Evolutionary conservation across 2,113 vertebrate genomes (phyloP), one percentile per base, ranked within the genome.

Genomic region (Gallinago media): DNA sequence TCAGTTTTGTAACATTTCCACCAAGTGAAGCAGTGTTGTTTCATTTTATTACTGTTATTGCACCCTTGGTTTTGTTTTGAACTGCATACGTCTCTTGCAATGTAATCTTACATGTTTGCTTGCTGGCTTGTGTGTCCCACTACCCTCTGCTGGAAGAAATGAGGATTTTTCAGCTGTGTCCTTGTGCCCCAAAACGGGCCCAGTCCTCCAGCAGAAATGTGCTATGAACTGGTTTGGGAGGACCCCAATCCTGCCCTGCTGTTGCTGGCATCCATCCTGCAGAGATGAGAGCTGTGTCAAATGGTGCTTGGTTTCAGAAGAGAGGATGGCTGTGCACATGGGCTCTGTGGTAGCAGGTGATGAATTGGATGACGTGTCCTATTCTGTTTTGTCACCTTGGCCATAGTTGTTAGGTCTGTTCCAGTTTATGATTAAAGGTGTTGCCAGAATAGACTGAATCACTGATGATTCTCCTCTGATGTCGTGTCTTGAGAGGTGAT

Each of bases 121-220:
- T 74, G 21, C 22, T 8, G 83, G 68, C 70, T 67, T 44, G 52
- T 65, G 80, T 85, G 38, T 36, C 91, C 74, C 91, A 56, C 76
- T 84, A 86, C 94, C 95, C 91, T 95, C 89, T 92, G 86, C 93
- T 94, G 94, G 95, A 94, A 92, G 86, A 74, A 89, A 87, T 0
- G 15, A 84, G 70, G 83, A 81, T 89, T 91, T 90, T 71, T 81
- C 61, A 27, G 29, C 29, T 71, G 14, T 52, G 23, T 67, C 50
- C 56, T 83, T 11, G 15, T 55, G 38, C 49, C 89, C 56, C 12
- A 1, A 12, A 84, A 10, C 29, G 81, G 46, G 72, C 32, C 14
- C 72, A 29, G 16, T 62, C 31, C 34, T 81, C 11, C 47, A 63
- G 87, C 50, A 81, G 68, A 46, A 86, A n/a, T 0, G 0, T 31